A percentile compares a stretch with the other conserved stretches of the same genome.
These are phyloP conservation scores for Labeo calbasu DNA, from an alignment of 2,797 vertebrate genomes.

Conservation along the genomic window DNA sequence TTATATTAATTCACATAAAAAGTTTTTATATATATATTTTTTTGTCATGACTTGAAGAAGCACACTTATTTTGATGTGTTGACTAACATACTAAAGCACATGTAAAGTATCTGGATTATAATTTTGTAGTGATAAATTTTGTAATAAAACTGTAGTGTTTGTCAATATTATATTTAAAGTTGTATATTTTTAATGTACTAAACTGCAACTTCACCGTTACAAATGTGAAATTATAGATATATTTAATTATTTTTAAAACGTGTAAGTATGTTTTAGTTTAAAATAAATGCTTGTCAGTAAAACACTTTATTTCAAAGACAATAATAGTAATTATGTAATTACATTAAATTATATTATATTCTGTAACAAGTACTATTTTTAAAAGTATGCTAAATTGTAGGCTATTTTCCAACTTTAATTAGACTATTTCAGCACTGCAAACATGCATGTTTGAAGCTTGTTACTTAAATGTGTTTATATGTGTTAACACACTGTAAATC, in stretches of 20 bases:
- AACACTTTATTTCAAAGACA: not conserved
- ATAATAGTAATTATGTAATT: not conserved
- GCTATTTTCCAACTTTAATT: not conserved
- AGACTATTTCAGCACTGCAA: not conserved
- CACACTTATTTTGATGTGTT: not conserved
- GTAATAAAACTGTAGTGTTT: not conserved
- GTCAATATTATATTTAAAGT: not conserved
- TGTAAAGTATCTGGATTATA: not conserved
- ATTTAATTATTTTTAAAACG: not conserved
- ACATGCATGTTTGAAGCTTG: not conserved
- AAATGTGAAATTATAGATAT: not conserved
- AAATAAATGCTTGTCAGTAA: not conserved
- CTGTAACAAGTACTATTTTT: not conserved
- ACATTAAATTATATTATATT: not conserved
- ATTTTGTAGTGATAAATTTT: too few relatives aligned
- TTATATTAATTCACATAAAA: not conserved
- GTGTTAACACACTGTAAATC: not conserved
- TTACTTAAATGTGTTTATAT: not conserved
- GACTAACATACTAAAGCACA: not conserved
- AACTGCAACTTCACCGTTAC: not conserved
- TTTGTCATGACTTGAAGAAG: not conserved
- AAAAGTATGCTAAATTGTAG: not conserved
- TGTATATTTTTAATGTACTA: not conserved
- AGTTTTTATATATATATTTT: not conserved
- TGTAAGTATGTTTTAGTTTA: not conserved